A percentile compares a stretch with the other conserved stretches of the same genome.
Evolutionary conservation across 2,113 vertebrate species (phyloP).

Genomic region (Callipepla squamata): DNA sequence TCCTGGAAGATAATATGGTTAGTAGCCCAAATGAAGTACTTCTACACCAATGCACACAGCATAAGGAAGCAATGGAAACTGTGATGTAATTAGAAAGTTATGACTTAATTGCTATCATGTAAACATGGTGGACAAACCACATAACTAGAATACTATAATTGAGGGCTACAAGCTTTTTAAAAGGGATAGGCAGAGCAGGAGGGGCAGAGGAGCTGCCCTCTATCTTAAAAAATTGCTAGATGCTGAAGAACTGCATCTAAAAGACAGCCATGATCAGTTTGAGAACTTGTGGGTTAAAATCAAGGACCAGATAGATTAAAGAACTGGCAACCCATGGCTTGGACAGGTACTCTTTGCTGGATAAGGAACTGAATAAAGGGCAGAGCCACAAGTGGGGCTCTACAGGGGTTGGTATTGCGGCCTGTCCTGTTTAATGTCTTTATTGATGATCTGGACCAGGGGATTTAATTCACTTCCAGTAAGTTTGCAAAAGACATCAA

Average conservation of each 20-base stretch:
- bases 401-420: too few species aligned
- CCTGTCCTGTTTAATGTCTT: too few species aligned
- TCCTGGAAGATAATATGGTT: neutral
- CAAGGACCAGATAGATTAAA: neutral
- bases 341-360: too few species aligned
- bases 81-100: neutral
- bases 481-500: too few species aligned
- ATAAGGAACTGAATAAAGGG: too few species aligned
- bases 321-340: too few species aligned
- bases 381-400: too few species aligned
- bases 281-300: neutral
- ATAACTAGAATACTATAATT: neutral
- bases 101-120: neutral
- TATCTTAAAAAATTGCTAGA: neutral
- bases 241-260: neutral
- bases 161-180: neutral
- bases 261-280: neutral
- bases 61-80: neutral
- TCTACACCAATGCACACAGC: neutral
- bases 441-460: too few species aligned
- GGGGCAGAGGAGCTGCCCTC: neutral
- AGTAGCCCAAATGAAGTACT: neutral
- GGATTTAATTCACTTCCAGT: too few species aligned
- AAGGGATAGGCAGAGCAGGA: neutral
- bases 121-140: neutral